Base-by-base conservation (phyloP, 2,797 vertebrate species). In the Aulostomus chinensis region DNA sequence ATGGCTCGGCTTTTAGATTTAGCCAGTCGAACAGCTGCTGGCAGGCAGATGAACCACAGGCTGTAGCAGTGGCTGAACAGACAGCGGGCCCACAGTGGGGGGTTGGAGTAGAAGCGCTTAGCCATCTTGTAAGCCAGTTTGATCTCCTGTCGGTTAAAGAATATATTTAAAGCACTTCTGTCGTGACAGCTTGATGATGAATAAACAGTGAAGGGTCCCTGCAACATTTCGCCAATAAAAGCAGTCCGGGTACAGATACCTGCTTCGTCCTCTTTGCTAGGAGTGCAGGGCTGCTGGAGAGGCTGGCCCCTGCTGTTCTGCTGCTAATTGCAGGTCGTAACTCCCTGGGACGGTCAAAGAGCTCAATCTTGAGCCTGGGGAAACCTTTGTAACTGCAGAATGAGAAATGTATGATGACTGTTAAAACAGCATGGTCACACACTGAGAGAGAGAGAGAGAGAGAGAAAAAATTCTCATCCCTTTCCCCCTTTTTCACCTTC, bases 41-140 rank as follows among this genome's bases (percentile, higher is more conserved):
- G 97, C 73, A 99, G 91, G 85, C 95, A 98, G 87, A 98, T 97
- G 87, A 99, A 99, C 97, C 97, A 99, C 2, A 98, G 78, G 71
- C 96, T 99, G 83, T 97, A 98, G 86, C 96, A 95, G 55, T 99
- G 95, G 58, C 96, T 97, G 80, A 94, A 94, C 41, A 99, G 92
- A 73, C 94, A 98, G 38, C 94, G 95, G 5, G 95, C 94, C 97
- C 97, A 99, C 35, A 93, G 92, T 1, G 85, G 89, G 3, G 94
- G 93, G 78, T 92, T 93, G 58, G 91, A 73, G 1, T 94, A 93
- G 82, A 84, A 97, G 32, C 90, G 93, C 86, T 93, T 95, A 0
- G 97, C 96, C 89, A 95, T 86, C 73, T 96, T 98, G 83, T 93
- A 95, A 4, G 97, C 95, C 12, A 95, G 82, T 91, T 96, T 98